Base-by-base conservation (phyloP, 2,113 vertebrate species). In the Acanthisitta chloris region DNA sequence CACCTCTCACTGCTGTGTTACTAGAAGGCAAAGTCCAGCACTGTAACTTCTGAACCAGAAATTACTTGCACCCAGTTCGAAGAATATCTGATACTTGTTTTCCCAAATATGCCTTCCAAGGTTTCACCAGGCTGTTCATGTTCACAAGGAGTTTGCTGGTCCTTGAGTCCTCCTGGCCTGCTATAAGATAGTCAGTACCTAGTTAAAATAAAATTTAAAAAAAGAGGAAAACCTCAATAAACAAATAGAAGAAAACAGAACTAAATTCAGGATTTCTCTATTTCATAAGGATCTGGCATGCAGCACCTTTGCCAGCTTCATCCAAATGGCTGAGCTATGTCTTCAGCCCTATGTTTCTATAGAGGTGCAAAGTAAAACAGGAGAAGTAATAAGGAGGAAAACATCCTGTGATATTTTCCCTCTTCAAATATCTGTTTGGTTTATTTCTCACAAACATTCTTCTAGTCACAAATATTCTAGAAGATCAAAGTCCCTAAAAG, bases 161-260 rank as follows among this genome's bases (percentile, higher is more conserved):
- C 88, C 94, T 94, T 2, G 87, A 94, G 64, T 99, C 98, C n/a
- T 99, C 98, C 38, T 98, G 98, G 65, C 99, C 99, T 34, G 98
- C 98, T 80, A 99, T 98, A 52, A 99, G 97, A 91, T 99, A 99
- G 61, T 99, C 98, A 66, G 97, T 97, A 77, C 98, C 99, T 99
- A 82, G 15, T 88, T 3, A 34, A 31, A 62, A 57, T 6, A 5
- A 14, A 57, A 7, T n/a, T n/a, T n/a, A 20, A 25, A 40, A 46
- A 24, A 4, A 7, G 2, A 23, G 1, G 2, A 12, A 34, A 8
- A 4, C 33, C 12, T 79, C 31, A 24, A 31, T 94, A 55, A 78
- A 10, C 51, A 78, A 46, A 61, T 17, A 45, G 14, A 74, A 57
- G 40, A 86, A 58, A 54, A 59, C 49, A 61, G 43, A 71, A 72